Evolutionary conservation across 2,113 vertebrate genomes (phyloP).

Genomic region (Perca fluviatilis): DNA sequence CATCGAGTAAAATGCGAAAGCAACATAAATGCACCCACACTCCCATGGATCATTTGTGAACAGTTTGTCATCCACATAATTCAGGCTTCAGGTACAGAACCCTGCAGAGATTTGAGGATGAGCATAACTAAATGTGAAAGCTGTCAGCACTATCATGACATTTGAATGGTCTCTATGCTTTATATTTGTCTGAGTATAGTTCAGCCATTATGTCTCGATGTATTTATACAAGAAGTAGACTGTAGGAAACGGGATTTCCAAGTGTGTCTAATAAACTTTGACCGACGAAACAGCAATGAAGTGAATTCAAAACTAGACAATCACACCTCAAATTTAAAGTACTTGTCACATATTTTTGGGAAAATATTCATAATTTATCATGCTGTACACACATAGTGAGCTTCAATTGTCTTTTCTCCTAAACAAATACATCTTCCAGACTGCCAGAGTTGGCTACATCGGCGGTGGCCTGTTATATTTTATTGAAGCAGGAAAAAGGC

Average conservation of each 20-base stretch:
- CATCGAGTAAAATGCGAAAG: slow-evolving; percentile 46
- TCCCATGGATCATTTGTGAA: slow-evolving; percentile 66
- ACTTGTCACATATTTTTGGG: neutral
- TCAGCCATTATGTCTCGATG: slow-evolving; percentile 1
- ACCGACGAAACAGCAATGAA: slow-evolving; percentile 34
- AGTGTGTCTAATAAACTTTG: slow-evolving; percentile 24
- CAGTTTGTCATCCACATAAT: slow-evolving; percentile 63
- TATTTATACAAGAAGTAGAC: slow-evolving; percentile 34
- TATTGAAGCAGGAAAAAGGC: slow-evolving; percentile 24
- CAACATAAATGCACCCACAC: slow-evolving; percentile 60
- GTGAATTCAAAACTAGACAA: slow-evolving; percentile 36
- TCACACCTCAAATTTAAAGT: slow-evolving; percentile 16
- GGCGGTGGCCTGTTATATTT: slow-evolving; percentile 28
- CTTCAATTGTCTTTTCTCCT: slow-evolving; percentile 20
- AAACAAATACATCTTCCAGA: slow-evolving; percentile 20
- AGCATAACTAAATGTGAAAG: slow-evolving; percentile 24
- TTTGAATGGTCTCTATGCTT: slow-evolving; percentile 12
- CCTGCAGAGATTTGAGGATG: slow-evolving; percentile 33
- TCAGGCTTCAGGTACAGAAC: slow-evolving; percentile 36
- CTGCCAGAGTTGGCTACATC: slow-evolving; percentile 21
- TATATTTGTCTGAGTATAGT: neutral
- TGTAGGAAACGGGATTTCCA: slow-evolving; percentile 14
- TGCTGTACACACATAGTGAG: neutral
- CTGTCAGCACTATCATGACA: slow-evolving; percentile 36
- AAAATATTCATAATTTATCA: slow-evolving; percentile 21